Conservation (phyloP, 2,888 invertebrate species). For the Drosophila planitibia region DNA sequence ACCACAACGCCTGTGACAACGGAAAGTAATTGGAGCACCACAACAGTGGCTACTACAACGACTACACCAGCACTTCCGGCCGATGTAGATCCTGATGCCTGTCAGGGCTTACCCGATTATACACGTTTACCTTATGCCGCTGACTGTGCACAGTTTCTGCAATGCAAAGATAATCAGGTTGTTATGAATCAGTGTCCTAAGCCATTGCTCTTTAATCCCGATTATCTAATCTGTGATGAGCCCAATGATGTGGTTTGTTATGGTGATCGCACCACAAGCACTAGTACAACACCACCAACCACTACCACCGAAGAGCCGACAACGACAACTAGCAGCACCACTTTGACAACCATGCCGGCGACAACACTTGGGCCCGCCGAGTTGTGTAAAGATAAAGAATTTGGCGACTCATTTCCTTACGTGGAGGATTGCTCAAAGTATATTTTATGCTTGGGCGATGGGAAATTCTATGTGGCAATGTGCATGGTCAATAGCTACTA, state of each 20-base stretch:
- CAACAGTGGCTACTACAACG: conserved; percentile 29
- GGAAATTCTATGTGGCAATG: conserved; percentile 35
- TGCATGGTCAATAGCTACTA: conserved; percentile 65
- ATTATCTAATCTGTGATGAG: conserved; percentile 65
- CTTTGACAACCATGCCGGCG: conserved; percentile 30
- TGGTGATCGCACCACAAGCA: conserved; percentile 57
- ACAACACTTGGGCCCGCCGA: conserved; percentile 53
- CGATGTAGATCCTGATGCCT: conserved; percentile 49
- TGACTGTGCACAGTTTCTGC: conserved; percentile 70
- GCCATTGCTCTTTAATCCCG: conserved; percentile 64
- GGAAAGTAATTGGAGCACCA: background rate
- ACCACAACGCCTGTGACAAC: conserved; percentile 23
- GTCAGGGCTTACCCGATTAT: conserved; percentile 45
- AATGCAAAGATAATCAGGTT: conserved; percentile 54
- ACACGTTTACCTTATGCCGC: conserved; percentile 60
- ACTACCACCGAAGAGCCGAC: conserved; percentile 43
- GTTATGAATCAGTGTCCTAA: conserved; percentile 56
- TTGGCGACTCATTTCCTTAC: conserved; percentile 55
- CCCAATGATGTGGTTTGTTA: conserved; percentile 59
- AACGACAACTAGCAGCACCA: conserved; percentile 35
- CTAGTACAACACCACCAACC: conserved; percentile 12
- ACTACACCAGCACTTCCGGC: conserved; percentile 54
- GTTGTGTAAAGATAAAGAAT: conserved; percentile 41
- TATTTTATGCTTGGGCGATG: conserved; percentile 63
- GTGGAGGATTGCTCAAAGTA: conserved; percentile 63